Conservation (phyloP, 2,113 vertebrate genomes). For the Thermophis baileyi region DNA sequence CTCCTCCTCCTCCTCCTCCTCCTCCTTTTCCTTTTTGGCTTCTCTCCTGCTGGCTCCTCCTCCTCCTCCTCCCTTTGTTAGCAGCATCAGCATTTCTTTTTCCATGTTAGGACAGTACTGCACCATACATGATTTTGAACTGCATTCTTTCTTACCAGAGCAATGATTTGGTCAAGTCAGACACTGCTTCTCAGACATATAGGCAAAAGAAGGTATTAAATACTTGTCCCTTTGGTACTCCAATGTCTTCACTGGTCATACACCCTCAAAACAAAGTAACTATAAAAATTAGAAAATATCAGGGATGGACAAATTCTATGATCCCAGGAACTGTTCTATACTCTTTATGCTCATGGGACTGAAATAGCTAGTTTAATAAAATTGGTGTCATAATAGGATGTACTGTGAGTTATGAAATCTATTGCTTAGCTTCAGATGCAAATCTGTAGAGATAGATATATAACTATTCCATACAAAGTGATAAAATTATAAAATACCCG, state of each 20-base stretch:
- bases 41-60: too few relatives aligned
- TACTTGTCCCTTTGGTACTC: neutral
- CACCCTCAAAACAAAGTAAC: neutral
- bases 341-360: neutral
- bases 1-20: neutral
- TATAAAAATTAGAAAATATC: neutral
- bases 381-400: neutral
- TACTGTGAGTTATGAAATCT: neutral
- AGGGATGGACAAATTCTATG: neutral
- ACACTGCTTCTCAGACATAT: neutral
- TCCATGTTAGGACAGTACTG: neutral
- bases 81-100: neutral
- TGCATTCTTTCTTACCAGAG: neutral
- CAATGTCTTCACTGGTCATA: neutral
- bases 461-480: neutral
- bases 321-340: neutral
- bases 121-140: neutral
- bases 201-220: neutral
- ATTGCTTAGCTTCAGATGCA: neutral
- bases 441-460: neutral
- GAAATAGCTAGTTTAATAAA: neutral
- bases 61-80: neutral
- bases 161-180: neutral
- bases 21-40: too few relatives aligned
- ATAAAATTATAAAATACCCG: neutral